These are phyloP conservation scores for Bilobella aurantiaca DNA, from an alignment of 1,140 invertebrate species.

Conservation along the genomic window DNA sequence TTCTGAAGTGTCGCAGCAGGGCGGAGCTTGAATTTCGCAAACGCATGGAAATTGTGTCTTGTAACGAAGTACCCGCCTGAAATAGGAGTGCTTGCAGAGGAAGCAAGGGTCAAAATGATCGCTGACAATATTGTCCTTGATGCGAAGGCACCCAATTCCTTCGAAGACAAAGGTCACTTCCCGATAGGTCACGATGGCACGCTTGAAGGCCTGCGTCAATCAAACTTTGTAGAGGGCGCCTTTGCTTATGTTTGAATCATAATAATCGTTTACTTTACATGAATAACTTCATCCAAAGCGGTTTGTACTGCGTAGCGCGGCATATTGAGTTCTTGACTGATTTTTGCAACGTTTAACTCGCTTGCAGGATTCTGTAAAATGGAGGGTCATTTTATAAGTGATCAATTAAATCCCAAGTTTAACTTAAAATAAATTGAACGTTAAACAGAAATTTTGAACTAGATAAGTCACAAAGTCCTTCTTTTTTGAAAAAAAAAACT, in stretches of 20 bases:
- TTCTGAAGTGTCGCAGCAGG: no score
- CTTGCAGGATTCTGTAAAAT: background rate
- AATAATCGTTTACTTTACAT: background rate
- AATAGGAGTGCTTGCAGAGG: background rate
- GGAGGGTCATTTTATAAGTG: background rate
- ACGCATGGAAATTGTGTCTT: background rate
- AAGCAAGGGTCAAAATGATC: background rate
- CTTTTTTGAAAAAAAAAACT: no score
- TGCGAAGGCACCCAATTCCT: background rate
- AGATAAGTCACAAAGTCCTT: no score
- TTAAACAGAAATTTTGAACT: no score
- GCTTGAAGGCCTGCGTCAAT: background rate
- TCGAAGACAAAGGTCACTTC: slow-evolving; percentile 1
- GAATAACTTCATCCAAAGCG: background rate
- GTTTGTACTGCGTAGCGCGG: background rate
- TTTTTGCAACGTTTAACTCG: background rate
- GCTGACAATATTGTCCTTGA: background rate
- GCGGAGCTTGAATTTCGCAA: background rate
- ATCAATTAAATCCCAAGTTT: no score
- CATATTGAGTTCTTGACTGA: background rate
- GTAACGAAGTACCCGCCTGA: background rate
- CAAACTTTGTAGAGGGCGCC: background rate
- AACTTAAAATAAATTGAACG: no score
- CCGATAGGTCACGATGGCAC: background rate
- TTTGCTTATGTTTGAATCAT: background rate